A percentile compares a stretch with the other conserved stretches of the same genome.
These are phyloP conservation scores for Thinocorus orbignyianus DNA, from an alignment of 2,113 vertebrate species.

Conservation along the genomic window DNA sequence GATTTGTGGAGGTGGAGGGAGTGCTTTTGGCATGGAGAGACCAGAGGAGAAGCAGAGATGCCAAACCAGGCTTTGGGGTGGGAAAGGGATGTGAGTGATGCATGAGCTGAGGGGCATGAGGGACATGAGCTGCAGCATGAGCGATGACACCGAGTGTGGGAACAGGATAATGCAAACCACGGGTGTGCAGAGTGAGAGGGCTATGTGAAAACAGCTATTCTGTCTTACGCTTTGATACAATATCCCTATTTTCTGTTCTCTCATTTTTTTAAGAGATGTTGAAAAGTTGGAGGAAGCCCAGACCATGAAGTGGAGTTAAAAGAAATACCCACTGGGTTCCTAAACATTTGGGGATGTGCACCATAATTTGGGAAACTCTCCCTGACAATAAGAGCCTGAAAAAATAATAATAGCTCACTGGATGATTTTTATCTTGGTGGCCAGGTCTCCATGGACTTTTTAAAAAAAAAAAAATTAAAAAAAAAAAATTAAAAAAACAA, in stretches of 20 bases:
- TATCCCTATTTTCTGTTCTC: not conserved
- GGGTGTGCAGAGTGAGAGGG: accelerated
- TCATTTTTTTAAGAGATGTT: not conserved
- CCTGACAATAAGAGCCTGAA: not conserved
- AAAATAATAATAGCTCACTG: not conserved
- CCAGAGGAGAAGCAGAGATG: not conserved
- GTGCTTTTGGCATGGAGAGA: not conserved
- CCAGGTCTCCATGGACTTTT: not conserved
- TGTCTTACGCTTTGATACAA: not conserved
- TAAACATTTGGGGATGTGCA: not conserved
- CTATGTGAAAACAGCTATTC: not conserved
- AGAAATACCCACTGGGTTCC: not conserved
- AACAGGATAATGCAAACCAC: accelerated
- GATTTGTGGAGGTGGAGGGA: not conserved
- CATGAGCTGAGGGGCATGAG: no score
- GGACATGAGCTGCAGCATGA: not conserved
- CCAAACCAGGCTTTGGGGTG: not conserved
- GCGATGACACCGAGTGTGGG: not conserved
- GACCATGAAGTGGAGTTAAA: not conserved
- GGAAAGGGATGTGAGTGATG: not conserved
- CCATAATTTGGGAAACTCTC: not conserved
- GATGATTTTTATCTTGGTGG: not conserved
- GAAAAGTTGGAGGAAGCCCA: not conserved
- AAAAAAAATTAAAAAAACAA: not conserved
- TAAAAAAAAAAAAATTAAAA: not conserved